Percentiles rank a stretch among this genome's conserved stretches.
These are phyloP conservation scores for Arctopsyche grandis DNA, from an alignment of 1,140 invertebrate species.

Conservation along the genomic window DNA sequence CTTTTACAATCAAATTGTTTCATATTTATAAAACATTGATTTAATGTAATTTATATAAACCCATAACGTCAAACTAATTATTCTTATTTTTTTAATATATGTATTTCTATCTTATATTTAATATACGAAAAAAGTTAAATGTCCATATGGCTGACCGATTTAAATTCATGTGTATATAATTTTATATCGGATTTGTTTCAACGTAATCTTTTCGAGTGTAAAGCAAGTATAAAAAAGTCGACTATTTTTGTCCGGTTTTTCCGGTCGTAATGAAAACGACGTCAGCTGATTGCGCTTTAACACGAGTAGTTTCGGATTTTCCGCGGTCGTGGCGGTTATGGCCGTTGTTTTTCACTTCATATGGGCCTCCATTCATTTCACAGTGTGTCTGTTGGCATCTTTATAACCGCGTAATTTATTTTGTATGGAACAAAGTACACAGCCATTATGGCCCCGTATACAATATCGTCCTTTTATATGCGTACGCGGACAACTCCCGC, in stretches of 20 bases:
- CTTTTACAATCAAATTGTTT: too few species aligned
- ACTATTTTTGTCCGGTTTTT: conserved; percentile 10
- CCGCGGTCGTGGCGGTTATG: neutral
- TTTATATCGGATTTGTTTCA: too few species aligned
- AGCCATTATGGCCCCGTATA: conserved; percentile 41
- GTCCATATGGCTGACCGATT: too few species aligned
- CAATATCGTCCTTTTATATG: conserved; percentile 45
- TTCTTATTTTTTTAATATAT: too few species aligned
- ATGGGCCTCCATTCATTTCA: conserved; percentile 25
- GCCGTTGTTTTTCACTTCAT: conserved; percentile 35
- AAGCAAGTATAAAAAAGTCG: neutral
- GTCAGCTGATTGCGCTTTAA: neutral
- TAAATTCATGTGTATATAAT: too few species aligned
- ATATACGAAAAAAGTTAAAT: too few species aligned
- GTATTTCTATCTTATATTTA: too few species aligned
- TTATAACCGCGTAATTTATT: conserved; percentile 45
- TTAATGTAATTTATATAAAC: too few species aligned
- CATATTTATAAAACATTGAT: too few species aligned
- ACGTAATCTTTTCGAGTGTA: too few species aligned
- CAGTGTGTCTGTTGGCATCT: conserved; percentile 38
- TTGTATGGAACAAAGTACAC: conserved; percentile 42
- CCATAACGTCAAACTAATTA: too few species aligned
- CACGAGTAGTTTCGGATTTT: conserved; percentile 13
- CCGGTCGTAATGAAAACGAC: conserved; percentile 3
- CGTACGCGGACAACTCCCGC: conserved; percentile 41